Conservation (phyloP, 2,797 vertebrate species). For the Hypotaenidia philippensis region DNA sequence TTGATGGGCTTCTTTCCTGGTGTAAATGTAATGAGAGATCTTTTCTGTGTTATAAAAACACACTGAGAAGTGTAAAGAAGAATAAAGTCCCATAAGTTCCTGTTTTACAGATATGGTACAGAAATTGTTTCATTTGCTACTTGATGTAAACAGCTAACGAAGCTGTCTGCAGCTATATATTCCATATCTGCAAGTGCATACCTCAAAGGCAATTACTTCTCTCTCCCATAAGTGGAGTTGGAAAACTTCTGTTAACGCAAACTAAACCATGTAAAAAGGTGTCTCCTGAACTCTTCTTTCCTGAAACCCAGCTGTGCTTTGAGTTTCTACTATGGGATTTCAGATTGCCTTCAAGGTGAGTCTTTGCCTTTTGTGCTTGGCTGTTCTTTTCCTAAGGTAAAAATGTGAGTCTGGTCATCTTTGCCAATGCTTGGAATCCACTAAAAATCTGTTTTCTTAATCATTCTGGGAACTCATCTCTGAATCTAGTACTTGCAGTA, state of each 20-base stretch:
- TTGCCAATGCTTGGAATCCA: neutral
- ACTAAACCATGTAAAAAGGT: neutral
- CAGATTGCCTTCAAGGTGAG: neutral
- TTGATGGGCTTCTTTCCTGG: conserved; percentile 64
- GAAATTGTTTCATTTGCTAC: conserved; percentile 24
- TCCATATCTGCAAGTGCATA: neutral
- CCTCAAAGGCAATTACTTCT: conserved; percentile 24
- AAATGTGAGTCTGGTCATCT: neutral
- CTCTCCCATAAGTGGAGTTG: neutral
- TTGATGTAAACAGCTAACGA: neutral
- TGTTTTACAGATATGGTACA: conserved; percentile 30
- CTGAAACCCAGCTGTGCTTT: neutral
- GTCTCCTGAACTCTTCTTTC: neutral
- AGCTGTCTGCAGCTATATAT: neutral
- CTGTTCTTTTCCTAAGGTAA: neutral
- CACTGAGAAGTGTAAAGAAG: conserved; percentile 21
- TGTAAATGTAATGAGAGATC: conserved; percentile 66
- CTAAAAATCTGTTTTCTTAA: neutral
- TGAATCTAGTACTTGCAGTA: neutral
- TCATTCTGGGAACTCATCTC: neutral
- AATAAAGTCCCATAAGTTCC: neutral
- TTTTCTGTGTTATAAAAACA: conserved; percentile 46
- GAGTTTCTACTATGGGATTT: neutral
- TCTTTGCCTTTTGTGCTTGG: neutral
- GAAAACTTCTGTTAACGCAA: neutral